These are phyloP conservation scores for Tigriopus japonicus DNA, from an alignment of 1,140 invertebrate genomes.

Conservation along the genomic window DNA sequence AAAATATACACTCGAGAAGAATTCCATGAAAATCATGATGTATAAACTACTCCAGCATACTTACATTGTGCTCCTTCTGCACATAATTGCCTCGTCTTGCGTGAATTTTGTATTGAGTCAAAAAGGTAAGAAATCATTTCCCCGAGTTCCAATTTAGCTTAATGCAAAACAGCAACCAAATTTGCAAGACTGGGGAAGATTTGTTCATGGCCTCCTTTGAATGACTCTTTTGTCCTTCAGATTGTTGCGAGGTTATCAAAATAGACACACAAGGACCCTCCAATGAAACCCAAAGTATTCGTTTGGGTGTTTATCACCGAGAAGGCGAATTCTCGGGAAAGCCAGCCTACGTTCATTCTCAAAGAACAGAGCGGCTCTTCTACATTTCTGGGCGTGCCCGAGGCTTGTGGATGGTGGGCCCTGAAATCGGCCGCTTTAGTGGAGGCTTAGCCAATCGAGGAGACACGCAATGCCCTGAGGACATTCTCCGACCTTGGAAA, in stretches of 20 bases:
- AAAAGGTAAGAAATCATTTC: no score
- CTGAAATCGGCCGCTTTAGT: background rate
- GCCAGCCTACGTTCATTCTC: constrained; percentile 1
- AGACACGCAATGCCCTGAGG: constrained; percentile 1
- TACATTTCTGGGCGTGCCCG: constrained; percentile 3
- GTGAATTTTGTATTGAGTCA: no score
- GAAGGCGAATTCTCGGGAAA: background rate
- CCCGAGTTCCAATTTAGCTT: no score
- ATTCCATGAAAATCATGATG: no score
- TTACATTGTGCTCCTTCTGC: no score
- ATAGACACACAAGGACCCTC: background rate
- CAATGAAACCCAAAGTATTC: background rate
- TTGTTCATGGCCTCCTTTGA: no score
- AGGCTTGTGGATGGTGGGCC: constrained; percentile 14
- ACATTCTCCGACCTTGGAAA: constrained; percentile 6
- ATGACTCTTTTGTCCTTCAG: background rate
- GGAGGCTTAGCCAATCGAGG: constrained; percentile 12
- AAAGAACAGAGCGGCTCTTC: background rate
- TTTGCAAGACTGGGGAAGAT: no score
- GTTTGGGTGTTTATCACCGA: constrained; percentile 1
- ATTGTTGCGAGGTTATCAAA: background rate
- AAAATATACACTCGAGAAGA: no score
- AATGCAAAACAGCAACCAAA: no score
- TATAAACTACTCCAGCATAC: no score
- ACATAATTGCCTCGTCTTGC: no score